Conservation (phyloP, 2,888 invertebrate genomes). For the Pemphredon lugubris region DNA sequence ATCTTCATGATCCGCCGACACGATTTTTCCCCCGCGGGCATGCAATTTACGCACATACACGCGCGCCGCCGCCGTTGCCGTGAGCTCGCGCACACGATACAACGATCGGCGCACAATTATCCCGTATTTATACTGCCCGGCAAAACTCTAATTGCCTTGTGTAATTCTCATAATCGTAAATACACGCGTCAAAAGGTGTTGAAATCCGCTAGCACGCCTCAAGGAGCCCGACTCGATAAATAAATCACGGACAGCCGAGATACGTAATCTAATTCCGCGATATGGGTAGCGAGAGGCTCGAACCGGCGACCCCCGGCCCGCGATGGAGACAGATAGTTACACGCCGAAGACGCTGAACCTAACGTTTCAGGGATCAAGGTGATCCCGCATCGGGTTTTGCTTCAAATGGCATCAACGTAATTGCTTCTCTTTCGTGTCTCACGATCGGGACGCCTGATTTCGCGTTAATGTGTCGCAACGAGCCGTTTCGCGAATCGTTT, state of each 20-base stretch:
- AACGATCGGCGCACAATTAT: constrained; percentile 64
- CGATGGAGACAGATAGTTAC: constrained; percentile 39
- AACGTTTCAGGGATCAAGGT: constrained; percentile 60
- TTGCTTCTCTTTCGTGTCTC: constrained; percentile 44
- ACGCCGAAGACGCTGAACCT: constrained; percentile 30
- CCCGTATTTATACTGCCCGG: constrained; percentile 67
- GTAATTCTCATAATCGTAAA: constrained; percentile 77
- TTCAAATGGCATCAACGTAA: constrained; percentile 44
- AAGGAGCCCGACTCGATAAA: constrained; percentile 69
- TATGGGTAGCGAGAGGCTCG: constrained; percentile 62
- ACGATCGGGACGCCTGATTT: constrained; percentile 50
- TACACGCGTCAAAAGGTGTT: constrained; percentile 75
- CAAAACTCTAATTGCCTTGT: constrained; percentile 72
- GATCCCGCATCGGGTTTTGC: constrained; percentile 27
- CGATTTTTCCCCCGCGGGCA: constrained; percentile 37
- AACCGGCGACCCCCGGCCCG: constrained; percentile 29
- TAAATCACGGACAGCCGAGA: constrained; percentile 73
- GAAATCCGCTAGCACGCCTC: constrained; percentile 70
- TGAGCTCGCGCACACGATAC: background rate
- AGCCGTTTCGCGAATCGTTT: constrained; percentile 33
- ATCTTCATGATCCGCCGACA: background rate
- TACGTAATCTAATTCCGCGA: constrained; percentile 76
- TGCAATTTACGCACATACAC: constrained; percentile 63
- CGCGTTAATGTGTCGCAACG: constrained; percentile 35
- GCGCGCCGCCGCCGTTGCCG: too few relatives aligned